These are phyloP conservation scores for Apomyelois bistriatella DNA, from an alignment of 2,888 invertebrate genomes.

Conservation along the genomic window DNA sequence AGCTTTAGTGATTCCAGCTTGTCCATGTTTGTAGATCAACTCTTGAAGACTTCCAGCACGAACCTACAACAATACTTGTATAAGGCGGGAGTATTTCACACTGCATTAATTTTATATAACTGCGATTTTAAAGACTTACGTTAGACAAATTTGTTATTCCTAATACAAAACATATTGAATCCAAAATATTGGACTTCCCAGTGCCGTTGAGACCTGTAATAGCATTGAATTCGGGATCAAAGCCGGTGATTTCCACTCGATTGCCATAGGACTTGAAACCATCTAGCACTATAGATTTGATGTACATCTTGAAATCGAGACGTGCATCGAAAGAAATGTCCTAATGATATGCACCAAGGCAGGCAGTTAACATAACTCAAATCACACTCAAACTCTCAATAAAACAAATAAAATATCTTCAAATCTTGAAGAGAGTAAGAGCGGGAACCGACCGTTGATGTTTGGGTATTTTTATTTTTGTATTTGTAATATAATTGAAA, in stretches of 20 bases:
- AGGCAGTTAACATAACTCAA: not conserved
- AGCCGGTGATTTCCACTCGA: slow-evolving; percentile 93
- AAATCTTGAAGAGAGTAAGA: slow-evolving; percentile 21
- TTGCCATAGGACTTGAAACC: slow-evolving; percentile 99
- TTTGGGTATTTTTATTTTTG: slow-evolving; percentile 15
- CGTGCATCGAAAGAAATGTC: slow-evolving; percentile 17
- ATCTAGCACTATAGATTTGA: slow-evolving; percentile 95
- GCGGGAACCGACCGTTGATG: slow-evolving; percentile 35
- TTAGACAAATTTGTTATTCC: slow-evolving; percentile 96
- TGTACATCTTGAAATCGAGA: slow-evolving; percentile 83
- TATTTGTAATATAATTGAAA: slow-evolving; percentile 12
- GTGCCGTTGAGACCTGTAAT: slow-evolving; percentile 99
- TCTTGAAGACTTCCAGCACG: slow-evolving; percentile 95
- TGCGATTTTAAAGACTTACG: slow-evolving; percentile 75
- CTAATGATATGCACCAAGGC: not conserved
- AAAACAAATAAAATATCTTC: slow-evolving; percentile 9
- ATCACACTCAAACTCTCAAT: slow-evolving; percentile 5
- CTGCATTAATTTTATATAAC: slow-evolving; percentile 4
- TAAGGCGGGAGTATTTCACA: slow-evolving; percentile 33
- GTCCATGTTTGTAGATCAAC: slow-evolving; percentile 98
- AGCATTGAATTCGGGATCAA: slow-evolving; percentile 97
- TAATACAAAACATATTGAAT: slow-evolving; percentile 98
- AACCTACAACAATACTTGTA: slow-evolving; percentile 80
- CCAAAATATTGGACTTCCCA: slow-evolving; percentile 98
- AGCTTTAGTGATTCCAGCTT: slow-evolving; percentile 97